phyloP scores from a whole-genome alignment of 2,113 vertebrate species.

The Brienomyrus brachyistius region DNA sequence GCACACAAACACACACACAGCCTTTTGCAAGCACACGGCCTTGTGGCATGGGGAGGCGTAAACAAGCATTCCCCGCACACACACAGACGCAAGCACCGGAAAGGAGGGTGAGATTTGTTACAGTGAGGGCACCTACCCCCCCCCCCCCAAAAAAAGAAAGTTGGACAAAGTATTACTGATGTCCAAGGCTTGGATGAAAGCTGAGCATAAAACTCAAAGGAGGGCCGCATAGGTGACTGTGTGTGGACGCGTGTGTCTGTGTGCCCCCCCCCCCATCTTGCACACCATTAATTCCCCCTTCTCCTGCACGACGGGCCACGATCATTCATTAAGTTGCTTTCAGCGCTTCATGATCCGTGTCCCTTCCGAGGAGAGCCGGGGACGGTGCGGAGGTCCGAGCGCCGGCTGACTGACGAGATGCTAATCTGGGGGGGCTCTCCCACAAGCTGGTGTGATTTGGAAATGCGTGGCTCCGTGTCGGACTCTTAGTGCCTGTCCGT shows the following conservation, averaged over 20 bases:
- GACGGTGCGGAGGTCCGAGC: not conserved
- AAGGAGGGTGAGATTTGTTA: not conserved
- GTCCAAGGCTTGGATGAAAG: not conserved
- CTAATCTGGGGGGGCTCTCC: not conserved
- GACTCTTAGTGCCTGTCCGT: not conserved
- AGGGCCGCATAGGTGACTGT: slow-evolving; percentile 18
- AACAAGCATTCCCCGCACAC: not conserved
- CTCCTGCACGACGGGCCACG: not conserved
- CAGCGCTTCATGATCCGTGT: not conserved
- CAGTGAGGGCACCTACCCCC: not conserved
- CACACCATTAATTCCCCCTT: not conserved
- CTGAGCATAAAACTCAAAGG: not conserved
- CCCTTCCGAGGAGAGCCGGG: not conserved
- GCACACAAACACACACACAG: slow-evolving; percentile 15
- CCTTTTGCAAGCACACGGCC: not conserved
- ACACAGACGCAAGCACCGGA: not conserved
- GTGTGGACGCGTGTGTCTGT: slow-evolving; percentile 37
- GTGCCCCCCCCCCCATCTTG: not conserved
- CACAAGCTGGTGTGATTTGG: not conserved
- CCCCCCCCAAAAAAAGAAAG: slow-evolving; percentile 20
- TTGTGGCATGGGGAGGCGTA: not conserved
- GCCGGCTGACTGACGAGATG: not conserved
- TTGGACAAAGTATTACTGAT: slow-evolving; percentile 33
- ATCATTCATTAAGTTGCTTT: slow-evolving; percentile 17
- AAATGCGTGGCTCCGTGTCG: not conserved